A percentile compares a stretch with the other conserved stretches of the same genome.
These are phyloP conservation scores for Trichonephila clavipes DNA, from an alignment of 1,140 invertebrate species.

Conservation along the genomic window DNA sequence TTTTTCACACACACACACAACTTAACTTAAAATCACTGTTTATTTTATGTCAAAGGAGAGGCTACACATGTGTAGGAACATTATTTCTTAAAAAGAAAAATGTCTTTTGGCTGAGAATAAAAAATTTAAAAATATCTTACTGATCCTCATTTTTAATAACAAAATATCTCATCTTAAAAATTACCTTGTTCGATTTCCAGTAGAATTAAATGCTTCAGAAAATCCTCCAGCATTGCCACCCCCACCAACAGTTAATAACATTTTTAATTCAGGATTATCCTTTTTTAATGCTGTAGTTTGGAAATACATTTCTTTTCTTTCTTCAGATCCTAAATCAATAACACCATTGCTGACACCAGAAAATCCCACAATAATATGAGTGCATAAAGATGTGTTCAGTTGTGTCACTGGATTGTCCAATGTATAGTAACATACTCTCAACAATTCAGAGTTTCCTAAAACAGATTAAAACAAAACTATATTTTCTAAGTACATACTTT, in stretches of 20 bases:
- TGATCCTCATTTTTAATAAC: too few relatives aligned
- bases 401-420: neutral
- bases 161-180: neutral
- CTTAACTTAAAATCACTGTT: too few relatives aligned
- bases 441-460: neutral
- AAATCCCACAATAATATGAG: conserved; percentile 90
- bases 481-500: neutral
- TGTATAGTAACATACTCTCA: conserved; percentile 66
- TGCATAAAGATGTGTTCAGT: conserved; percentile 84
- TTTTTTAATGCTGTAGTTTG: conserved; percentile 85
- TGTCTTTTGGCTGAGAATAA: too few relatives aligned
- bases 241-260: conserved; percentile 90
- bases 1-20: too few relatives aligned
- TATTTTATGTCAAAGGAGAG: too few relatives aligned
- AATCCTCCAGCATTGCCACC: conserved; percentile 84
- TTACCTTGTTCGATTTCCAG: conserved; percentile 50
- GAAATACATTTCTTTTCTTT: conserved; percentile 81
- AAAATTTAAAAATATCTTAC: too few relatives aligned
- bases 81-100: too few relatives aligned
- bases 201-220: conserved; percentile 80
- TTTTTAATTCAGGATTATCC: conserved; percentile 86
- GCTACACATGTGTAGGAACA: too few relatives aligned
- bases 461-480: neutral
- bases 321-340: conserved; percentile 81
- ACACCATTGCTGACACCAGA: conserved; percentile 85